Conservation (phyloP, 2,113 vertebrate species). For the Astur gentilis region DNA sequence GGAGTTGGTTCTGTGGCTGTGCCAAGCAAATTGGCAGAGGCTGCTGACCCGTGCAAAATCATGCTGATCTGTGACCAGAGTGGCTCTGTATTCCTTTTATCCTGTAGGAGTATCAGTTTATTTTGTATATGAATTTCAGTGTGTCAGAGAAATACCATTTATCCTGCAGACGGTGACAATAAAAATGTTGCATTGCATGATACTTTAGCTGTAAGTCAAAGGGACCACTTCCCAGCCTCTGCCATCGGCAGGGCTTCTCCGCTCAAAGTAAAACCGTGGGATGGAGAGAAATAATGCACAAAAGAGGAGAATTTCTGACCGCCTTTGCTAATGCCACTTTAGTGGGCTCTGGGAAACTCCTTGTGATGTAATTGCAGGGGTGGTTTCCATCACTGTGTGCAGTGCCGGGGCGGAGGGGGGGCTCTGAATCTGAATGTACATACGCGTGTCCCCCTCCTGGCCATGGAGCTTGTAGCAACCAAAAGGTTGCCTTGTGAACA, state of each 20-base stretch:
- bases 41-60: neutral
- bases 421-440: fast-evolving
- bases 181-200: neutral
- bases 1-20: neutral
- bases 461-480: neutral
- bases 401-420: too few relatives aligned
- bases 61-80: neutral
- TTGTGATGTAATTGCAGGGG: neutral
- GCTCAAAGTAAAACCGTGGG: neutral
- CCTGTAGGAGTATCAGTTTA: neutral
- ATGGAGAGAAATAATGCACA: neutral
- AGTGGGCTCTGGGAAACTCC: neutral
- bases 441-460: fast-evolving
- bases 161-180: neutral
- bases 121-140: conserved; percentile 2
- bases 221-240: neutral
- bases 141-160: neutral
- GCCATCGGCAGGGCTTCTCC: fast-evolving
- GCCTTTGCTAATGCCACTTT: neutral
- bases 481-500: neutral
- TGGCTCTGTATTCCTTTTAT: neutral
- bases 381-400: neutral
- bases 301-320: neutral
- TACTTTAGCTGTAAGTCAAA: neutral
- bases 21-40: neutral